phyloP scores from a whole-genome alignment of 2,113 vertebrate genomes.

The Leptodactylus fuscus region DNA sequence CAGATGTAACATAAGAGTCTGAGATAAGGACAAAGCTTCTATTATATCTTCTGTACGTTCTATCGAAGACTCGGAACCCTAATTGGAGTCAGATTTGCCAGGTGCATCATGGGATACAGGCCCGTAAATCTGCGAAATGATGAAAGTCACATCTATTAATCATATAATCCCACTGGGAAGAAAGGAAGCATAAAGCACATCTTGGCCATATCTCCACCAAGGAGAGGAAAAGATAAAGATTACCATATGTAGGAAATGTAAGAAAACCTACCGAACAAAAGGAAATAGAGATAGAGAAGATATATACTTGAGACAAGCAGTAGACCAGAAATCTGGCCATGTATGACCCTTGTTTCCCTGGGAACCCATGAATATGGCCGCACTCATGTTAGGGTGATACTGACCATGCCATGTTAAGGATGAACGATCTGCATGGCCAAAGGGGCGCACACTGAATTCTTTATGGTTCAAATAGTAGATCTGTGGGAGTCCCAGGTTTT shows the following conservation, averaged over 20 bases:
- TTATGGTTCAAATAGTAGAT: too few species aligned
- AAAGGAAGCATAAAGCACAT: slow-evolving; percentile 6
- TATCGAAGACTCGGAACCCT: not conserved
- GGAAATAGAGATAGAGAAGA: not conserved
- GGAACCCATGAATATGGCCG: not conserved
- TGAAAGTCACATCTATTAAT: slow-evolving; percentile 9
- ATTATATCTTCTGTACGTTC: not conserved
- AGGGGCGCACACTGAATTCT: too few species aligned
- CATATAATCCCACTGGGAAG: slow-evolving; percentile 11
- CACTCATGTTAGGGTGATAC: too few species aligned
- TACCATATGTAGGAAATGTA: not conserved
- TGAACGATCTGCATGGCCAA: too few species aligned
- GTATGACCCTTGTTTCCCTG: not conserved
- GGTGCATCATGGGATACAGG: not conserved
- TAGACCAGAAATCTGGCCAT: not conserved
- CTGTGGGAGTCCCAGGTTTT: too few species aligned
- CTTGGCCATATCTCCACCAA: not conserved
- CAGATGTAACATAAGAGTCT: not conserved
- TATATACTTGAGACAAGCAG: not conserved
- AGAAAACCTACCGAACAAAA: not conserved
- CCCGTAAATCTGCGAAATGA: slow-evolving; percentile 5
- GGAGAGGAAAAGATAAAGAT: not conserved
- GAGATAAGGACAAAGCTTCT: not conserved
- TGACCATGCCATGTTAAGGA: too few species aligned
- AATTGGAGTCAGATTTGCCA: slow-evolving; percentile 32